Conservation (phyloP, 2,113 vertebrate genomes). For the Archilochus colubris region DNA sequence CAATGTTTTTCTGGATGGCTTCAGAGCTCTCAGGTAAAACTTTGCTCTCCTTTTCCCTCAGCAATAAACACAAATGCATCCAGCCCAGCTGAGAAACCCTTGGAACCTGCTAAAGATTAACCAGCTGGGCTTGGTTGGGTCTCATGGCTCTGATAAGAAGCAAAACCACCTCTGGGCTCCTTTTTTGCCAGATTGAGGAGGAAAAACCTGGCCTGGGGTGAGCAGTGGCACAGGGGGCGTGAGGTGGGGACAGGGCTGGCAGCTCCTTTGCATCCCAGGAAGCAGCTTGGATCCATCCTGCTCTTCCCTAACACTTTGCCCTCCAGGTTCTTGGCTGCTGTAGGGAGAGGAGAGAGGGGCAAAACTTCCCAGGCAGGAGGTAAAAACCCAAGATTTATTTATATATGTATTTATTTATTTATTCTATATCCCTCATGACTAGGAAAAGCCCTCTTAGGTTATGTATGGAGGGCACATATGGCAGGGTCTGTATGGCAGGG, state of each 20-base stretch:
- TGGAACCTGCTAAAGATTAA: background rate
- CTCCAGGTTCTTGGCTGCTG: background rate
- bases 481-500: fast-evolving
- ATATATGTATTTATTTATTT: too few relatives aligned
- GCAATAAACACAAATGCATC: background rate
- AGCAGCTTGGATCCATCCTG: background rate
- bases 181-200: fast-evolving
- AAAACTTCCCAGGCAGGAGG: background rate
- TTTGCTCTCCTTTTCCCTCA: background rate
- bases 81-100: background rate
- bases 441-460: too few relatives aligned
- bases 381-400: background rate
- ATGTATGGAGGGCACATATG: background rate
- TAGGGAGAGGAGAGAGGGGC: background rate
- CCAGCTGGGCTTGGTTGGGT: fast-evolving
- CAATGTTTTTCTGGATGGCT: fast-evolving
- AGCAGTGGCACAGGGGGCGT: background rate
- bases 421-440: fast-evolving
- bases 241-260: background rate
- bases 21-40: fast-evolving
- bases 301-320: background rate
- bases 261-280: background rate
- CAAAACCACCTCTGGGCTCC: background rate
- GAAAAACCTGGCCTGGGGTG: background rate
- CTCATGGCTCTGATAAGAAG: fast-evolving